Percentiles rank a stretch among this genome's conserved stretches.
These are phyloP conservation scores for Hystrix cristata DNA, from an alignment of 2,113 vertebrate genomes.

Conservation along the genomic window DNA sequence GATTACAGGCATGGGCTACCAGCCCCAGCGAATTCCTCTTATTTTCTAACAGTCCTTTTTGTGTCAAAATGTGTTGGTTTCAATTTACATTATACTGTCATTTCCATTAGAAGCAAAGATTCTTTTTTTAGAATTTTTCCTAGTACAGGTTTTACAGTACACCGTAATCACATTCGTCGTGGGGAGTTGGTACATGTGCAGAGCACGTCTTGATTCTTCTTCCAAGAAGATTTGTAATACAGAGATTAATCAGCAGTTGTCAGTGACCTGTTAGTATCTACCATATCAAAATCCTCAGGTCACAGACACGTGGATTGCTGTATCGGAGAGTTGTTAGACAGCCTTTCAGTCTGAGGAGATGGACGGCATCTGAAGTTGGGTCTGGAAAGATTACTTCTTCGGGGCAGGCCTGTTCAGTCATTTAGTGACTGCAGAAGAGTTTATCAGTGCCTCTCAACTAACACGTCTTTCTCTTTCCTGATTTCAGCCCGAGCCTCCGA, in stretches of 20 bases:
- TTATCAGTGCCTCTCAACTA: not conserved
- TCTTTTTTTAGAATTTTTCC: not conserved
- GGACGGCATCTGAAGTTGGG: not conserved
- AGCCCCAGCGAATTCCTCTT: not conserved
- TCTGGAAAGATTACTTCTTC: not conserved
- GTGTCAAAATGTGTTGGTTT: not conserved
- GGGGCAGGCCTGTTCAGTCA: not conserved
- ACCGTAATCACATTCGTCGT: not conserved
- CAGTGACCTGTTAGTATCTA: not conserved
- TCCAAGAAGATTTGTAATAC: not conserved
- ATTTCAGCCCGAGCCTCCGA: constrained; percentile 88
- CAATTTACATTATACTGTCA: not conserved
- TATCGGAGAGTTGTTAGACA: not conserved
- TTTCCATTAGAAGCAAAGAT: not conserved
- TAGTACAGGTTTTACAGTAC: not conserved
- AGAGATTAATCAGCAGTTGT: constrained; percentile 22
- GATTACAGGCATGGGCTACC: not conserved
- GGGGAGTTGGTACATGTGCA: not conserved
- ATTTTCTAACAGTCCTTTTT: constrained; percentile 11
- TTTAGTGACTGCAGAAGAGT: not conserved
- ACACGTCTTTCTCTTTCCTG: constrained; percentile 61
- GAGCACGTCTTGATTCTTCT: not conserved
- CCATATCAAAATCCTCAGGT: not conserved
- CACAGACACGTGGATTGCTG: not conserved
- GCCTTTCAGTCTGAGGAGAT: not conserved